Evolutionary conservation across 35 echinoderm and acorn worm species (phyloP).

Genomic region (Ophioderma brevispina): DNA sequence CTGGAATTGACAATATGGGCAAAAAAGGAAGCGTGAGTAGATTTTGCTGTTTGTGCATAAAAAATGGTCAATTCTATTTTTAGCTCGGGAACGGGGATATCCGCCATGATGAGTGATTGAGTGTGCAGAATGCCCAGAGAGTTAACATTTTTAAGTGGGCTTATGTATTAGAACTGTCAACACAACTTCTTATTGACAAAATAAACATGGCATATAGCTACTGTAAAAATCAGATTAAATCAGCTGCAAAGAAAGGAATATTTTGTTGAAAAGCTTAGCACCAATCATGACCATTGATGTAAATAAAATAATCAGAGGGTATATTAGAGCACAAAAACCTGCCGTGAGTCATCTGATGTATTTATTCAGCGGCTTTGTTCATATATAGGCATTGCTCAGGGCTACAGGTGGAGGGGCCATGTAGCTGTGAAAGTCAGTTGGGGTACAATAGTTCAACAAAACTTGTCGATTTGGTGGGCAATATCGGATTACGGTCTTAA

Average conservation of each 20-base stretch:
- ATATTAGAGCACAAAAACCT: not conserved
- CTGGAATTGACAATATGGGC: not conserved
- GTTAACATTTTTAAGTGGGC: too few relatives aligned
- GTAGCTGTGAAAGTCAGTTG: not conserved
- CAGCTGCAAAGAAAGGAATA: not conserved
- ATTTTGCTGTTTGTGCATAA: not conserved
- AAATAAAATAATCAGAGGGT: not conserved
- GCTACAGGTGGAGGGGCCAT: not conserved
- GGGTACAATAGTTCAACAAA: not conserved
- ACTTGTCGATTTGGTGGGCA: not conserved
- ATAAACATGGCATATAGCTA: not conserved
- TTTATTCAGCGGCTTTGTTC: not conserved
- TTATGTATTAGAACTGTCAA: too few relatives aligned
- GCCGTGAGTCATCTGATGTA: not conserved
- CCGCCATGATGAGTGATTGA: not conserved
- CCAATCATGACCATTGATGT: not conserved
- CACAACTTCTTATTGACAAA: not conserved
- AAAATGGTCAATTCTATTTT: not conserved
- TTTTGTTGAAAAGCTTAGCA: not conserved
- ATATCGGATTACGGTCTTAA: not conserved
- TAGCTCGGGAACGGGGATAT: not conserved
- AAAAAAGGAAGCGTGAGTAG: conserved; percentile 8
- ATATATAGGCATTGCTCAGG: not conserved
- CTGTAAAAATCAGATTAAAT: not conserved
- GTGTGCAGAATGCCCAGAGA: too few relatives aligned